These are phyloP conservation scores for Helarctos malayanus DNA, from an alignment of 2,797 vertebrate species.

Conservation along the genomic window DNA sequence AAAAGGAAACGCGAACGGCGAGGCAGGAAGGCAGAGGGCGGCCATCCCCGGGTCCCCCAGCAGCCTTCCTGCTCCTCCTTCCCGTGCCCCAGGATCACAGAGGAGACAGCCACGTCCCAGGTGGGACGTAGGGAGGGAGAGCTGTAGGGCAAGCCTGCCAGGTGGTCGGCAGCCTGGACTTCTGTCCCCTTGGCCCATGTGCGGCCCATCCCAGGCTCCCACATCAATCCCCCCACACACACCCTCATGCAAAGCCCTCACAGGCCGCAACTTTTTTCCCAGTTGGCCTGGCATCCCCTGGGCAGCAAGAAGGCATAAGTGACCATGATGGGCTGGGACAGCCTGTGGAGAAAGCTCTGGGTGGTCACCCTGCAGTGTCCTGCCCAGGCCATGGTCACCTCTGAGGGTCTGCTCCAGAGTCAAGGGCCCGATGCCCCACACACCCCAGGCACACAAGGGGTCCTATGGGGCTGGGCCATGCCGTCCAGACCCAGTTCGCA, in stretches of 20 bases:
- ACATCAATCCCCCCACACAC: background rate
- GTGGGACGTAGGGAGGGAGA: background rate
- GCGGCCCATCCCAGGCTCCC: background rate
- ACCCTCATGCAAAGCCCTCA: background rate
- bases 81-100: background rate
- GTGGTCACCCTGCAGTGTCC: background rate
- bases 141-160: background rate
- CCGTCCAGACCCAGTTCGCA: too few species aligned
- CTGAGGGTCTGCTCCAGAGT: background rate
- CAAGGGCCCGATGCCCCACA: too few species aligned
- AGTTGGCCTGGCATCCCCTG: background rate
- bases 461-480: background rate
- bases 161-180: accelerated
- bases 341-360: background rate
- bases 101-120: accelerated
- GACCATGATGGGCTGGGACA: background rate
- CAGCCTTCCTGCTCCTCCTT: background rate
- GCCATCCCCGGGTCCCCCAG: background rate
- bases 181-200: too few species aligned
- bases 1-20: background rate
- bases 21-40: background rate
- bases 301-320: background rate
- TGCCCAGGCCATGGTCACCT: background rate
- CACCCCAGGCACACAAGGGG: background rate
- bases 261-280: background rate